These are phyloP conservation scores for Telenomus remus DNA, from an alignment of 1,140 invertebrate genomes.

Conservation along the genomic window DNA sequence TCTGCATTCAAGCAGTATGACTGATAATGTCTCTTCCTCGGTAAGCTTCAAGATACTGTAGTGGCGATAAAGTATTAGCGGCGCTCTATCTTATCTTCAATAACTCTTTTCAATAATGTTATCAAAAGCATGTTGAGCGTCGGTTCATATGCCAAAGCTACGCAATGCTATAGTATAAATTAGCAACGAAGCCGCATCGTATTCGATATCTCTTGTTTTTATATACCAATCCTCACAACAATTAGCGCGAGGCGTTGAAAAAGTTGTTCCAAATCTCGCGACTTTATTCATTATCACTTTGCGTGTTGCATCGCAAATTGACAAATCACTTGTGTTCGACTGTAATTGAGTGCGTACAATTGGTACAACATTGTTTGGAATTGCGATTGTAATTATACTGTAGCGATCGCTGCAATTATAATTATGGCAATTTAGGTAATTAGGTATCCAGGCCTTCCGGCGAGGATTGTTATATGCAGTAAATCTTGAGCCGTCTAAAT, in stretches of 20 bases:
- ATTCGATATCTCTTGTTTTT: conserved; percentile 30
- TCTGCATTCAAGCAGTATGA: no score
- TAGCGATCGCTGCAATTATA: conserved; percentile 27
- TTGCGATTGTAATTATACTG: conserved; percentile 27
- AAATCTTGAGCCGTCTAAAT: conserved; percentile 23
- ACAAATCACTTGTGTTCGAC: conserved; percentile 15
- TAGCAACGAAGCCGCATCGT: conserved; percentile 27
- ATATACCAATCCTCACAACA: neutral
- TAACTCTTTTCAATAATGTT: no score
- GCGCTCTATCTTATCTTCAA: conserved; percentile 40
- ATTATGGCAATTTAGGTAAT: conserved; percentile 40
- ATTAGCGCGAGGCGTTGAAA: no score
- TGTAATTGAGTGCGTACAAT: conserved; percentile 38
- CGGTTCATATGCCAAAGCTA: no score
- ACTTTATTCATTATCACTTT: conserved; percentile 15
- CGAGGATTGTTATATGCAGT: conserved; percentile 5
- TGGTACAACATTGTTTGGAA: conserved; percentile 15
- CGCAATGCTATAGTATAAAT: no score
- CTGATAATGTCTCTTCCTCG: no score
- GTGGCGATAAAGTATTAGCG: conserved; percentile 48
- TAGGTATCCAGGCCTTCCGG: conserved; percentile 9
- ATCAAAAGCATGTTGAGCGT: no score
- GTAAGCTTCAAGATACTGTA: conserved; percentile 27
- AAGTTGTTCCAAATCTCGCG: neutral
- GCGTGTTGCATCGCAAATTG: conserved; percentile 12